Evolutionary conservation across 53 echinoderm and acorn worm genomes (phyloP).

Genomic region (Temnopleurus reevesii): DNA sequence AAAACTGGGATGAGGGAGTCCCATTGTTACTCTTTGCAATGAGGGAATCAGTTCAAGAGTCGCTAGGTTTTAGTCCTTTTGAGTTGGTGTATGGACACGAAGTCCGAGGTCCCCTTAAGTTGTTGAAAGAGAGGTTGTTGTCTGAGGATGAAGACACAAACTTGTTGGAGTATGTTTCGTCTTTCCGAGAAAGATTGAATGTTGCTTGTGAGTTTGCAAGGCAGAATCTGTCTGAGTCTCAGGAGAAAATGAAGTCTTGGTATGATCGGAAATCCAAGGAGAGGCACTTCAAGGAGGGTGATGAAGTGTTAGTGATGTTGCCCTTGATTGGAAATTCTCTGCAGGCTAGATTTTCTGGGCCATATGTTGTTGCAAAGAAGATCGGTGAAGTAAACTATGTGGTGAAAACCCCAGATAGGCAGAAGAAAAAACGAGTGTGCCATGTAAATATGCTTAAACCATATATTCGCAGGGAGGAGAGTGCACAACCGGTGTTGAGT

Average conservation of each 20-base stretch:
- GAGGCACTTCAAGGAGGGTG: constrained; percentile 49
- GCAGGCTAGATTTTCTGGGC: constrained; percentile 33
- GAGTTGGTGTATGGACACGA: constrained; percentile 70
- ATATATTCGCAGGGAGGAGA: constrained; percentile 44
- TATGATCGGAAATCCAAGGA: constrained; percentile 43
- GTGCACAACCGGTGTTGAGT: neutral
- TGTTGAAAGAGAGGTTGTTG: constrained; percentile 64
- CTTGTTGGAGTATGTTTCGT: constrained; percentile 68
- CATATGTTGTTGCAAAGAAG: constrained; percentile 57
- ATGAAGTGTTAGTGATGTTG: constrained; percentile 67
- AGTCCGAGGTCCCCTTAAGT: constrained; percentile 53
- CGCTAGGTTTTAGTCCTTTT: constrained; percentile 71
- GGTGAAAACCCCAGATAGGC: constrained; percentile 66
- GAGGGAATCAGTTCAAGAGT: constrained; percentile 59
- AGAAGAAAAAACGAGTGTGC: constrained; percentile 59
- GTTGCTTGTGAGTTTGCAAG: constrained; percentile 58
- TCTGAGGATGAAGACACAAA: constrained; percentile 12
- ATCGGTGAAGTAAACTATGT: constrained; percentile 64
- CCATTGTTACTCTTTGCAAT: constrained; percentile 67
- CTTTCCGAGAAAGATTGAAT: constrained; percentile 50
- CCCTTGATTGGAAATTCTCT: constrained; percentile 62
- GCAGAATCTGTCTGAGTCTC: constrained; percentile 48
- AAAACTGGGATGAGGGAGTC: constrained; percentile 70
- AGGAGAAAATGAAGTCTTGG: constrained; percentile 66
- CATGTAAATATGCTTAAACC: constrained; percentile 71